Evolutionary conservation across 37 sponge, comb jelly and placozoan species (phyloP), one percentile per base, ranked within the genome.

Genomic region (Chondrosia reniformis): DNA sequence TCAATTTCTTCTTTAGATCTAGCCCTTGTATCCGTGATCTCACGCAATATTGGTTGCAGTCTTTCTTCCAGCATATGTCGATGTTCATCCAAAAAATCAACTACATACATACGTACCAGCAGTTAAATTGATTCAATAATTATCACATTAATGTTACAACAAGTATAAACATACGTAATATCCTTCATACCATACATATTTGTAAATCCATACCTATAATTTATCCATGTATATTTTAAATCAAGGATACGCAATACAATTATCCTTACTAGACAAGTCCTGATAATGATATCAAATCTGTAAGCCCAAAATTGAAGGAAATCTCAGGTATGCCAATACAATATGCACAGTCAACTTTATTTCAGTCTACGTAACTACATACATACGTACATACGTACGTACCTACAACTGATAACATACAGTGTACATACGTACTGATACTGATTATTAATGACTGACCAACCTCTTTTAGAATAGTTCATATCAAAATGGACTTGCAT

Each of bases 401-500:
- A 80, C 45, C 30, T 30, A 6, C 52, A 80, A n/a, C n/a, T n/a
- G n/a, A n/a, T n/a, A n/a, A n/a, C n/a, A n/a, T n/a, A n/a, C n/a
- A n/a, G n/a, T n/a, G n/a, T n/a, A n/a, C n/a, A n/a, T n/a, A n/a
- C n/a, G n/a, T n/a, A 62, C 12, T 62, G 56, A 72, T 45, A 12
- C 25, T 21, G 9, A 40, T 64, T 3, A 0, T n/a, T n/a, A n/a
- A n/a, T n/a, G n/a, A n/a, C n/a, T n/a, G n/a, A 34, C 85, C 41
- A 65, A 90, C 95, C 76, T 85, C 91, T 94, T n/a, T 81, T 67
- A 0, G 94, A 90, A 79, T 99, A 99, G 77, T 99, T 96, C 97
- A 96, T 99, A 71, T 96, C 99, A 79, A 99, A 99, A 61, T 99
- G 92, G 36, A 99, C 96, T 61, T 99, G 99, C 90, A 99, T 91